Percentiles rank a stretch among this genome's conserved stretches.
Conservation (phyloP, 2,113 vertebrate species). For the Bos indicus region DNA sequence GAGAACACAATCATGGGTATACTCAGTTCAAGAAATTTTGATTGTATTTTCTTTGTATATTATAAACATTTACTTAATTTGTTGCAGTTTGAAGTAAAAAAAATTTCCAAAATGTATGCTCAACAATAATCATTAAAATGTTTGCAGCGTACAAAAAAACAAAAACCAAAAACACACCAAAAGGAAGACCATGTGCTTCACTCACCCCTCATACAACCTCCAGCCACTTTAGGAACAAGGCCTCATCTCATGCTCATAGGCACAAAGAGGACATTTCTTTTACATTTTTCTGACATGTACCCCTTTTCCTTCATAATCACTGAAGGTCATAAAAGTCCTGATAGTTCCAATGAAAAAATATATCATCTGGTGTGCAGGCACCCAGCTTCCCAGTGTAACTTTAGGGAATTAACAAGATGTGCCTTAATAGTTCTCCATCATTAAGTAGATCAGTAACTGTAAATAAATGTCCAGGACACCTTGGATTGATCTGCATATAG, state of each 20-base stretch:
- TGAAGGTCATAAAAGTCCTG: slow-evolving; percentile 22
- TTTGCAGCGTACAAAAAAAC: slow-evolving; percentile 91
- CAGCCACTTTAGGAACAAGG: neutral
- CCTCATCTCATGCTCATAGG: neutral
- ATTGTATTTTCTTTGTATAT: slow-evolving; percentile 99
- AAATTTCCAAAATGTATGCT: slow-evolving; percentile 97
- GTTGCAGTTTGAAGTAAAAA: slow-evolving; percentile 97
- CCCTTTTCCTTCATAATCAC: slow-evolving; percentile 18
- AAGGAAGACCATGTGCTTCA: neutral
- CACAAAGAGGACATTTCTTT: neutral
- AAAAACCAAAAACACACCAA: neutral
- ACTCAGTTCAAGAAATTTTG: slow-evolving; percentile 75
- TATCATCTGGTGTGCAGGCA: neutral
- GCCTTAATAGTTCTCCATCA: neutral
- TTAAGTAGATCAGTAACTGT: neutral
- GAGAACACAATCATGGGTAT: neutral
- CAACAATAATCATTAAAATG: slow-evolving; percentile 98
- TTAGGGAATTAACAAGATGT: neutral
- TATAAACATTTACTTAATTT: slow-evolving; percentile 99
- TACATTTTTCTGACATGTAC: neutral
- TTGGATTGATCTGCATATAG: neutral
- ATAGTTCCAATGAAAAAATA: slow-evolving; percentile 30
- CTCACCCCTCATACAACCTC: neutral
- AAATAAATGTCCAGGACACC: neutral
- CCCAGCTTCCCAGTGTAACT: rapidly evolving